Base-by-base conservation (phyloP, 2,888 invertebrate species). In the Drosophila falleni region DNA sequence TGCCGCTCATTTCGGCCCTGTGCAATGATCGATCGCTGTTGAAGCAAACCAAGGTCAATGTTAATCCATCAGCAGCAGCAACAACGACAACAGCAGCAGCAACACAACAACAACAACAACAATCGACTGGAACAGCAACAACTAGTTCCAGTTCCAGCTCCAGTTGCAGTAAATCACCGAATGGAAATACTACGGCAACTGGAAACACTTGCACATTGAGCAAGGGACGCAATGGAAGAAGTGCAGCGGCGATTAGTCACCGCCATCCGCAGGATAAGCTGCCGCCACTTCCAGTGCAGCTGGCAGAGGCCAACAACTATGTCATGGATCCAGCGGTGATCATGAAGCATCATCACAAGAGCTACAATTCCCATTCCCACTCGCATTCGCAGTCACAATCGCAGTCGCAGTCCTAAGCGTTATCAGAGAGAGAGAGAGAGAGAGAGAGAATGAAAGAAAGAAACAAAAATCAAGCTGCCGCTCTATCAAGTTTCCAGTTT, bases 1-100 rank as follows among this genome's bases (percentile, higher is more conserved):
- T 98, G 92, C 98, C 98, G 19, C 94, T 98, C 71, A 98, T 98
- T 90, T 97, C 97, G 68, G 98, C 98, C 13, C 94, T 98, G 81
- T 98, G 98, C 94, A 98, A 98, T 92, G 98, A 98, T 93, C 95
- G 97, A 66, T 97, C 97, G 68, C 94, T 98, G 89, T 94, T 97
- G 67, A 97, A 97, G 93, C 97, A 97, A 93, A 97, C 97, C 55
- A 97, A 97, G 92, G 97, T 97, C 23, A 96, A 96, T 91, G 96
- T 96, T 76, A 94, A 96, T 94, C 96, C 96, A 59, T 96, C 33
- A 54, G 74, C 50, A 81, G 69, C 73, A 80, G 39, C 58, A 81
- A 69, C 71, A 88, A 51, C 83, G 86, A 80, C 83, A 56, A 80
- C 31, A 0, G 49, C 51, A 2, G 37, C 60, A 5, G 53, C 71